Base-by-base conservation (phyloP, 2,888 invertebrate genomes). In the Coenonympha arcania region DNA sequence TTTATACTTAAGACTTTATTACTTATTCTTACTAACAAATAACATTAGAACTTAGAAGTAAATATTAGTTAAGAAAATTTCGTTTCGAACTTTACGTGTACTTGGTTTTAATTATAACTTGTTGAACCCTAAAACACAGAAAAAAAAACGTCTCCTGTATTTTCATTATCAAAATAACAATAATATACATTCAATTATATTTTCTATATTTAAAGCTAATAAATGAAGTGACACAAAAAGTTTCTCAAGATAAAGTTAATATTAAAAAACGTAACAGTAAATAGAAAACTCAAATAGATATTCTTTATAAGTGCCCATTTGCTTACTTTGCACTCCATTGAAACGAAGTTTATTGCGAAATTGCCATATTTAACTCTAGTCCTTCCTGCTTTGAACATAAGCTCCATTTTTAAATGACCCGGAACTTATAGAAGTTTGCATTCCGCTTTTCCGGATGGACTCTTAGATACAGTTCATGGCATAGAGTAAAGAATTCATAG, bases 401-500 rank as follows among this genome's bases (percentile, higher is more conserved):
- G 37, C 16, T 28, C 28, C 22, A 40, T 19, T 20, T 49, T 52
- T 5, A 18, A 39, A 15, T 36, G 18, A 18, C 13, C 11, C 5
- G 15, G 6, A 33, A 46, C 22, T 48, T 50, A 20, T 44, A 22
- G 20, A 55, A 48, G 24, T 55, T 50, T 50, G 48, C 46, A 40
- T 59, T 53, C 46, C 50, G 55, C 53, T 54, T 55, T 57, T 56
- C 56, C 59, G 50, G 42, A 41, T 52, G 46, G 39, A 30, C 40
- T 45, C 43, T 55, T 54, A 55, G 51, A 53, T 57, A 55, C 41
- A 36, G 48, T 41, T 28, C 43, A 39, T 42, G 46, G 9, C 48
- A 47, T 37, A 57, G 56, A 43, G 54, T 50, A 56, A 20, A 31
- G 33, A 48, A 42, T 19, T 19, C 8, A 19, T 16, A 55, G 44